Evolutionary conservation across 1,140 invertebrate species (phyloP), one percentile per base, ranked within the genome.

Genomic region (Oryctes rhinoceros): DNA sequence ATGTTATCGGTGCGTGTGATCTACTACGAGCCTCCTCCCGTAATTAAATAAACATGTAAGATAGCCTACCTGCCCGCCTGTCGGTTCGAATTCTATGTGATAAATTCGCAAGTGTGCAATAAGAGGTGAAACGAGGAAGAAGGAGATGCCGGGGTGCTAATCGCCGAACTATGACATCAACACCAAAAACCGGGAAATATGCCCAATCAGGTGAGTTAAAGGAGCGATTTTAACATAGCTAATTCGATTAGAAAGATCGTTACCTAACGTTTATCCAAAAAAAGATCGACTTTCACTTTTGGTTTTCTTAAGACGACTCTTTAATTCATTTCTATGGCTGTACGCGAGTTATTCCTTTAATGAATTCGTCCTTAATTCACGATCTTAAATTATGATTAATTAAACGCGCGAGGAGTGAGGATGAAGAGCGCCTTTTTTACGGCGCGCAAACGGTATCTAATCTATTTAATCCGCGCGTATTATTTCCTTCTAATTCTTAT

Each of bases 21-120:
- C 30, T 30, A 13, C 49, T 15, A 24, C 65, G n/a, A 67, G 11
- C 10, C n/a, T 10, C 18, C 24, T 67, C 49, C 13, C 49, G 30
- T 67, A 67, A 67, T 67, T 67, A 67, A 67, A 67, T 67, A 35
- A 67, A 24, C 65, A 24, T 67, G 65, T 67, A 67, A 53, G 49
- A 10, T 15, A 6, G 2, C 65, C 65, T 18, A 10, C 13, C 10
- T 24, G 6, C n/a, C 5, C 6, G 6, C 2, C 9, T 6, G 20
- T 30, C 10, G n/a, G 9, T 24, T 9, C 13, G 24, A 67, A 67
- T 67, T 18, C 13, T 53, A 53, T 53, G 49, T 53, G 49, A 67
- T 67, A 44, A 10, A 13, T 67, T 67, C 10, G 65, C 30, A 24
- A 67, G n/a, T 67, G 65, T 62, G 65, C 10, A 35, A 30, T 10